Evolutionary conservation across 2,797 vertebrate species (phyloP).

Genomic region (Sebastes nivosus): DNA sequence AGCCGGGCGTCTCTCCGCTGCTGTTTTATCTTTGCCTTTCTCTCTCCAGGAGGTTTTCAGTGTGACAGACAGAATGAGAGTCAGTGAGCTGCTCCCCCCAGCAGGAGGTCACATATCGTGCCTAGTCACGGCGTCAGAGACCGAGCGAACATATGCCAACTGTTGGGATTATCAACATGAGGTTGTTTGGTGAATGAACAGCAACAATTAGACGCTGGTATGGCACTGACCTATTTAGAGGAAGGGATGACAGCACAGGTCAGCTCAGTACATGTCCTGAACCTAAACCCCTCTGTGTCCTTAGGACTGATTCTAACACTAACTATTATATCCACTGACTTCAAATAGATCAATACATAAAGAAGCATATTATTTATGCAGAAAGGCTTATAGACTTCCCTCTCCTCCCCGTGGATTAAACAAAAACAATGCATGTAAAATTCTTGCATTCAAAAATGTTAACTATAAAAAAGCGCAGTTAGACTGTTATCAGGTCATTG

Average conservation of each 20-base stretch:
- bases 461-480: too few relatives aligned
- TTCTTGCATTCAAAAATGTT: not conserved
- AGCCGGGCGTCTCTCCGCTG: not conserved
- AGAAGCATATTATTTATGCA: not conserved
- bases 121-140: slow-evolving; percentile 49
- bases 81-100: slow-evolving; percentile 10
- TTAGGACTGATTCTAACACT: not conserved
- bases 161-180: slow-evolving; percentile 8
- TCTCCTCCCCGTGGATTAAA: not conserved
- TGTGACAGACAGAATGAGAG: not conserved
- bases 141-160: slow-evolving; percentile 41
- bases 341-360: not conserved
- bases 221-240: slow-evolving; percentile 4
- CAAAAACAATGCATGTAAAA: not conserved
- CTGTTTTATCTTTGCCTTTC: not conserved
- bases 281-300: not conserved
- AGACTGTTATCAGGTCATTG: too few relatives aligned
- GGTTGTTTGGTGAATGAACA: not conserved
- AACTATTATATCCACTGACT: not conserved
- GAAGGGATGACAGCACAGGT: not conserved
- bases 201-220: not conserved
- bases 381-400: too few relatives aligned
- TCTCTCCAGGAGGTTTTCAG: slow-evolving; percentile 2
- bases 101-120: slow-evolving; percentile 17
- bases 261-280: not conserved